Base-by-base conservation (phyloP, 2,888 invertebrate genomes). In the Linnaemya vulpina region DNA sequence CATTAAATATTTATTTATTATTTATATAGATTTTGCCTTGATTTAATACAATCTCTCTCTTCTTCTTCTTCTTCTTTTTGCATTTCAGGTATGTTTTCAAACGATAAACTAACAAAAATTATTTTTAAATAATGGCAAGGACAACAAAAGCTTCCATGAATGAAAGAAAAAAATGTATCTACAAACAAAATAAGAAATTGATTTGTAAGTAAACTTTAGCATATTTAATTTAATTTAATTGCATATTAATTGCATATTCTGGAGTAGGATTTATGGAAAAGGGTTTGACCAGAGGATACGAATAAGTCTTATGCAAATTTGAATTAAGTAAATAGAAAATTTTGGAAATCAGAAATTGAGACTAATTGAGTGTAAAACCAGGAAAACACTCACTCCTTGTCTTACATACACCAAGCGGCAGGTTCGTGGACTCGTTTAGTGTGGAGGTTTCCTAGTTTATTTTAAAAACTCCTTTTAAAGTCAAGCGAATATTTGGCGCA, bases 81-180 rank as follows among this genome's bases (percentile, higher is more conserved):
- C n/a, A n/a, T 70, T 70, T 10, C 78, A 78, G 78, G 78, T 78
- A 78, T 71, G 78, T 70, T 62, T 60, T 4, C 13, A 71, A 63
- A 30, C 35, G 62, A 70, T 71, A 78, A 71, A 70, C 43, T 70
- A 11, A 20, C 60, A 62, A 53, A 53, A 38, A 13, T 35, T 53
- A n/a, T 30, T 63, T 53, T 62, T 17, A 38, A 49, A 74, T 62
- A 49, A 49, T 62, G 49, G 38, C 20, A 40, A 30, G 17, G 9
- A 46, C 58, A 46, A 60, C 20, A 30, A 62, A 51, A 40, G 49
- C 4, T 17, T 25, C 4, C 11, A 15, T 49, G 30, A n/a, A 15
- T 11, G 35, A 25, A 38, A n/a, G n/a, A n/a, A 17, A 67, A 55
- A 0, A 46, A 55, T 35, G 17, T 38, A 43, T n/a, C 5, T 15